Evolutionary conservation across 1,140 invertebrate genomes (phyloP).

Genomic region (Diachasma alloeum): DNA sequence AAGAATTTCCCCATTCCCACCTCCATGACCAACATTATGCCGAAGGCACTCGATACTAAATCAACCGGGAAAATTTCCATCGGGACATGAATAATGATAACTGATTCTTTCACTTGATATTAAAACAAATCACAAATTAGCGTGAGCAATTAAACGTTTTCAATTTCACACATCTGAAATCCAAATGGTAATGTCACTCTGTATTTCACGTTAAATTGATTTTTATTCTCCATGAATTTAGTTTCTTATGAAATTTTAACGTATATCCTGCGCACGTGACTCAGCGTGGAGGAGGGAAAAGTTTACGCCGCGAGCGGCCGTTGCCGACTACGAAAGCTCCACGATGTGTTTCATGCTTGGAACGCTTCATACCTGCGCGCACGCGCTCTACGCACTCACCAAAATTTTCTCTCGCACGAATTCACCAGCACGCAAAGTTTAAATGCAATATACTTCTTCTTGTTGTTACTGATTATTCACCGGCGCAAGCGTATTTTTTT

Average conservation of each 20-base stretch:
- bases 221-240: neutral
- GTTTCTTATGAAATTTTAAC: neutral
- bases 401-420: constrained; percentile 27
- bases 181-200: neutral
- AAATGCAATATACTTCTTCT: constrained; percentile 1
- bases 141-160: neutral
- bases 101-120: neutral
- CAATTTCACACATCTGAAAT: neutral
- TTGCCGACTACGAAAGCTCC: constrained; percentile 62
- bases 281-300: constrained; percentile 18
- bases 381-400: constrained; percentile 44
- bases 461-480: neutral
- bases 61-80: neutral
- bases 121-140: neutral
- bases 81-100: neutral
- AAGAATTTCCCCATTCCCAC: neutral
- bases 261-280: constrained; percentile 15
- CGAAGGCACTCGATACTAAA: neutral
- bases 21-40: neutral
- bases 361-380: constrained; percentile 54
- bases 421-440: constrained; percentile 38
- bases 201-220: neutral
- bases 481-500: neutral
- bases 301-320: constrained; percentile 57
- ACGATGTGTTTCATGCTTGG: constrained; percentile 48